Evolutionary conservation across 2,888 invertebrate genomes (phyloP).

Genomic region (Cabera pusaria): DNA sequence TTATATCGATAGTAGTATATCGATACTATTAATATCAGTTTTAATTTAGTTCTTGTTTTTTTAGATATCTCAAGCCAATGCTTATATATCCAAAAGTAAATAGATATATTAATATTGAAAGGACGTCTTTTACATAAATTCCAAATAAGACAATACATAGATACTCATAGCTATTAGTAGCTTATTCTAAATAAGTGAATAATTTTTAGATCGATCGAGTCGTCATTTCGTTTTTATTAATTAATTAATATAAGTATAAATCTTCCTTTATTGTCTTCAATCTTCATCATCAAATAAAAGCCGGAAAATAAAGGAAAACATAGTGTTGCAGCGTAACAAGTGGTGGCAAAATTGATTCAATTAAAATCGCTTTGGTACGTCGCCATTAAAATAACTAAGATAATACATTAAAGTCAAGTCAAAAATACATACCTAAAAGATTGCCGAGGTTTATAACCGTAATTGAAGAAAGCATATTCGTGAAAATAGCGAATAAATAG

Average conservation of each 20-base stretch:
- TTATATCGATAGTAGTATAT: slow-evolving; percentile 24
- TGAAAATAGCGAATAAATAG: slow-evolving; percentile 37
- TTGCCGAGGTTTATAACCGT: slow-evolving; percentile 69
- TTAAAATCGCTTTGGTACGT: slow-evolving; percentile 73
- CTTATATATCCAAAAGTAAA: slow-evolving; percentile 43
- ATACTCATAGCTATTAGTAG: slow-evolving; percentile 51
- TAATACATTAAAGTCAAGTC: slow-evolving; percentile 44
- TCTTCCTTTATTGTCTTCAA: slow-evolving; percentile 82
- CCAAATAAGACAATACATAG: slow-evolving; percentile 49
- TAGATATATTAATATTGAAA: slow-evolving; percentile 38
- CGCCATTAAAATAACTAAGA: slow-evolving; percentile 56
- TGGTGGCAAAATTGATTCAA: slow-evolving; percentile 64
- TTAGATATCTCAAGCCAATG: slow-evolving; percentile 25
- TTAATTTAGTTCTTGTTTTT: too few relatives aligned
- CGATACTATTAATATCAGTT: too few relatives aligned
- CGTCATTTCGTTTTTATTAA: slow-evolving; percentile 69
- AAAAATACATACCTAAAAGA: slow-evolving; percentile 32
- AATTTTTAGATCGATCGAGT: slow-evolving; percentile 73
- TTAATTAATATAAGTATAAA: slow-evolving; percentile 78
- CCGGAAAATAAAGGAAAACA: slow-evolving; percentile 44
- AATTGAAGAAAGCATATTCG: slow-evolving; percentile 49
- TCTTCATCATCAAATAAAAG: slow-evolving; percentile 71
- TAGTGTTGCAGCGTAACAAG: slow-evolving; percentile 47
- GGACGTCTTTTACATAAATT: slow-evolving; percentile 47
- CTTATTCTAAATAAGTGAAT: slow-evolving; percentile 71